phyloP scores from a whole-genome alignment of 92 coral and sea anemone species.

The Anthopleura xanthogrammica region DNA sequence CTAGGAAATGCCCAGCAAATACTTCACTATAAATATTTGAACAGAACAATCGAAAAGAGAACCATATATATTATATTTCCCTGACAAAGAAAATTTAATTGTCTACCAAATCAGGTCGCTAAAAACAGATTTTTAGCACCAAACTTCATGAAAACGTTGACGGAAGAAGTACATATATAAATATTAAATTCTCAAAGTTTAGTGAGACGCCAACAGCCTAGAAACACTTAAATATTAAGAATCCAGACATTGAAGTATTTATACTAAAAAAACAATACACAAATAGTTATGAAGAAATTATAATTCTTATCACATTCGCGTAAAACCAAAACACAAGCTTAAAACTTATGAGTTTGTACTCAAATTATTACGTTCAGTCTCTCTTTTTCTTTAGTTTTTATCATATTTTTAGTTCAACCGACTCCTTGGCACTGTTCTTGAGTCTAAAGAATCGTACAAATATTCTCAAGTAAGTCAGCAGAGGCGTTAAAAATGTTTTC shows the following conservation, averaged over 20 bases:
- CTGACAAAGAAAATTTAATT: not conserved
- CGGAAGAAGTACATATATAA: not conserved
- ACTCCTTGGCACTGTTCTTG: not conserved
- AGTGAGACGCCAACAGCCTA: conserved; percentile 1
- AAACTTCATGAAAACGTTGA: not conserved
- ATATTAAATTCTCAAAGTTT: not conserved
- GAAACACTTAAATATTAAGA: conserved; percentile 7
- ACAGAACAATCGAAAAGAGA: not conserved
- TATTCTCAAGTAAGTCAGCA: conserved; percentile 4
- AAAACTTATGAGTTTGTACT: not conserved
- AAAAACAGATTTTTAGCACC: not conserved
- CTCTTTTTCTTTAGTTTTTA: not conserved
- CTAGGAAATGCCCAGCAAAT: not conserved
- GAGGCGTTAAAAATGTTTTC: conserved; percentile 15
- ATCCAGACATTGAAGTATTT: conserved; percentile 1
- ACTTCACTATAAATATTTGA: not conserved
- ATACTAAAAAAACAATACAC: conserved; percentile 5
- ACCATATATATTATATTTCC: not conserved
- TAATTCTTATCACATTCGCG: conserved; percentile 2
- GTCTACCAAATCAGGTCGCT: not conserved
- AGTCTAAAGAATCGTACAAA: conserved; percentile 6
- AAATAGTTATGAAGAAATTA: not conserved
- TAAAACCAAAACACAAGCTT: conserved; percentile 1
- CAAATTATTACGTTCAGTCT: not conserved
- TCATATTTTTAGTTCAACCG: not conserved